These are phyloP conservation scores for Heliconius hortense DNA, from an alignment of 2,888 invertebrate species.

Conservation along the genomic window DNA sequence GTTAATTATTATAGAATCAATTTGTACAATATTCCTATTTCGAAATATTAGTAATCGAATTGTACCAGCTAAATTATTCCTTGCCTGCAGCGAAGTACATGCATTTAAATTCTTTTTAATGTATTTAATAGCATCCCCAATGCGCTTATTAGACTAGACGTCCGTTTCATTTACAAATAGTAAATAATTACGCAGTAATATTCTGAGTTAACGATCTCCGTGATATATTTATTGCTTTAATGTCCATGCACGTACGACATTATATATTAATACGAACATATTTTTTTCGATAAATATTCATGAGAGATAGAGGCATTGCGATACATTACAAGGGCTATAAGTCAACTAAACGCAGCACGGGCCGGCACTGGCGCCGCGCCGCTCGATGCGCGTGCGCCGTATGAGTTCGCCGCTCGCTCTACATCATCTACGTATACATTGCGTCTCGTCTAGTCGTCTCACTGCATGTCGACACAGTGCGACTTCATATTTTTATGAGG, in stretches of 20 bases:
- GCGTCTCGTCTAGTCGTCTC: slow-evolving; percentile 62
- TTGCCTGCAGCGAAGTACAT: slow-evolving; percentile 60
- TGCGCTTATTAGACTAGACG: slow-evolving; percentile 64
- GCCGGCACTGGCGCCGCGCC: slow-evolving; percentile 50
- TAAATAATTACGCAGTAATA: slow-evolving; percentile 70
- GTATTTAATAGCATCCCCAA: slow-evolving; percentile 64
- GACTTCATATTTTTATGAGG: slow-evolving; percentile 74
- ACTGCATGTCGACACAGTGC: slow-evolving; percentile 67
- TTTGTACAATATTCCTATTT: slow-evolving; percentile 50
- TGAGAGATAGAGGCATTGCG: slow-evolving; percentile 78
- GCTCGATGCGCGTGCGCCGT: slow-evolving; percentile 49
- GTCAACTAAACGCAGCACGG: slow-evolving; percentile 72
- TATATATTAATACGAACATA: slow-evolving; percentile 61
- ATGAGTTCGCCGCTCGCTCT: slow-evolving; percentile 47
- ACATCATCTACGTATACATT: slow-evolving; percentile 58
- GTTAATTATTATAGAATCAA: slow-evolving; percentile 41
- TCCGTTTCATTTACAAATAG: slow-evolving; percentile 65
- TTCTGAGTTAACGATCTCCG: slow-evolving; percentile 60
- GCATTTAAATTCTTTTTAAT: slow-evolving; percentile 52
- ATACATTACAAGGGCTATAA: slow-evolving; percentile 76
- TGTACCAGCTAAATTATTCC: slow-evolving; percentile 51
- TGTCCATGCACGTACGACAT: slow-evolving; percentile 63
- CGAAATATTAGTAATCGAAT: slow-evolving; percentile 44
- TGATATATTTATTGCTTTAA: slow-evolving; percentile 73
- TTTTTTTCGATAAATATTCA: slow-evolving; percentile 79